Conservation (phyloP, 2,113 vertebrate species). For the Phyllopteryx taeniolatus region DNA sequence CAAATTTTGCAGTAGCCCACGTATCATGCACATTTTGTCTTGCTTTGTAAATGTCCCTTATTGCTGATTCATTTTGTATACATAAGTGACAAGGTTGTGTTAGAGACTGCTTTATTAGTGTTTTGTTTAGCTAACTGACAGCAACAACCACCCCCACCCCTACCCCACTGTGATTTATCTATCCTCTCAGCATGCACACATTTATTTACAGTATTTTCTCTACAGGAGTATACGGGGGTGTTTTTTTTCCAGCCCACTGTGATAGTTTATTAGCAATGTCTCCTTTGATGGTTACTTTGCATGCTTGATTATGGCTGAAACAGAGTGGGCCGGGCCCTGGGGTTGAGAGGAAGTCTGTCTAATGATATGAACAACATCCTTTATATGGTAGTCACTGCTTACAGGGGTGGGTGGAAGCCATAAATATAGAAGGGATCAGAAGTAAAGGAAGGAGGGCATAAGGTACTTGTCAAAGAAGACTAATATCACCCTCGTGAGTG, state of each 20-base stretch:
- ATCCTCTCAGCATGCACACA: constrained; percentile 9
- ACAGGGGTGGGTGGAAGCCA: constrained; percentile 24
- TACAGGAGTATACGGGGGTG: constrained; percentile 32
- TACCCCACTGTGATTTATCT: background rate
- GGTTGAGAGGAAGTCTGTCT: constrained; percentile 67
- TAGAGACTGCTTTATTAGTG: constrained; percentile 46
- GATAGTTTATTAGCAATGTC: constrained; percentile 68
- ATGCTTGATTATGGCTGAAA: constrained; percentile 72
- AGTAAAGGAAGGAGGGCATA: background rate
- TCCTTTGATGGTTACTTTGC: constrained; percentile 70
- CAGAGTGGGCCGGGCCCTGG: constrained; percentile 59
- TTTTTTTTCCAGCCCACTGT: constrained; percentile 48
- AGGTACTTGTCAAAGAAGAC: background rate
- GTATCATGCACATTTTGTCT: constrained; percentile 6
- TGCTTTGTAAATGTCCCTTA: constrained; percentile 44
- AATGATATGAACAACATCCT: constrained; percentile 74
- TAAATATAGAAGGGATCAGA: constrained; percentile 9
- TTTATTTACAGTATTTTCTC: constrained; percentile 43
- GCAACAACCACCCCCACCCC: constrained; percentile 2
- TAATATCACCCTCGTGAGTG: background rate
- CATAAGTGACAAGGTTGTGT: constrained; percentile 53
- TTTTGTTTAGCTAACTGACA: constrained; percentile 40
- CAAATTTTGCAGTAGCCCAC: too few relatives aligned
- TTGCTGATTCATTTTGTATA: constrained; percentile 53
- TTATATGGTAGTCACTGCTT: constrained; percentile 60